Evolutionary conservation across 35 echinoderm and acorn worm species (phyloP), one percentile per base, ranked within the genome.

Genomic region (Diadema setosum): DNA sequence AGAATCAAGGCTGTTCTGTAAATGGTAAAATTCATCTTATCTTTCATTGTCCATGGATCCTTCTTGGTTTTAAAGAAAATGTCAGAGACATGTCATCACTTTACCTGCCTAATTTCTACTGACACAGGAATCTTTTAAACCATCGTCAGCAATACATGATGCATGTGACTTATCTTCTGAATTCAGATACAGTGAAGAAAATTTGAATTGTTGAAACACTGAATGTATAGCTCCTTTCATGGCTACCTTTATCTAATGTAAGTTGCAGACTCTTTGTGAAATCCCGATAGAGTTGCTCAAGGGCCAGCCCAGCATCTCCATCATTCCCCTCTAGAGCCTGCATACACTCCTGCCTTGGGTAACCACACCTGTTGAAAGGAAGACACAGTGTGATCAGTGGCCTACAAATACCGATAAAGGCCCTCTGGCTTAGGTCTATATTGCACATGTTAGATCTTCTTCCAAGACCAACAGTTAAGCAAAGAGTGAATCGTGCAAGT

Each of bases 231-330:
- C 15, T 70, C 15, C 12, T 21, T 31, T 16, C 11, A 14, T 20
- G n/a, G 14, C 42, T 80, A 2, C 25, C 42, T 41, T 80, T 40
- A 41, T 5, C 30, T 15, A 44, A 24, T 26, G 21, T 11, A 40
- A 27, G 44, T 42, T 23, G 36, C 37, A 45, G 25, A n/a, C 44
- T 46, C 8, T 80, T 46, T n/a, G 25, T 33, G 2, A 67, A 67
- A 67, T 67, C 63, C 9, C 46, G 43, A n/a, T 87, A 85, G 15
- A 93, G 80, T 36, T 82, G 69, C 56, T 93, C 91, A 16, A 93
- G 44, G 36, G 91, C 91, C 18, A 82, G 7, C n/a, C 85, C 91
- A 48, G 86, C 84, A 55, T 93, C 91, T 33, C 84, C 70, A 87
- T 83, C 63, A 63, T 81, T 83, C 21, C 76, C 91, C 58, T 87